Evolutionary conservation across 2,797 vertebrate species (phyloP), one percentile per base, ranked within the genome.

Genomic region (Cyclopterus lumpus): DNA sequence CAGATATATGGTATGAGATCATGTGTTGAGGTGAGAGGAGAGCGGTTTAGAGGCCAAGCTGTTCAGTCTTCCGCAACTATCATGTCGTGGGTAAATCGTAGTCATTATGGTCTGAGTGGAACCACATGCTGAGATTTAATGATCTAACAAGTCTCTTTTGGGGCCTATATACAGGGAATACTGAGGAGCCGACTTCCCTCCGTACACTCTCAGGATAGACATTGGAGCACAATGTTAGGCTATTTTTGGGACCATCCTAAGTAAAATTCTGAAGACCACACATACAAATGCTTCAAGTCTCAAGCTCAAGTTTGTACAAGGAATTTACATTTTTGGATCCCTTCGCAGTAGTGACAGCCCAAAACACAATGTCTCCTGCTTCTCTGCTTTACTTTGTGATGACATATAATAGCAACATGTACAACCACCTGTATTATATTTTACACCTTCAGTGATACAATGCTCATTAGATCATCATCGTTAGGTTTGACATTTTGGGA

Each of bases 71-170:
- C 79, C 20, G 53, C 79, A 83, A 63, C 82, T 85, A 88, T 92
- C 84, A 87, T 88, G 85, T 91, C 49, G 80, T 83, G 83, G 86
- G 90, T 86, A 93, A 93, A 92, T 92, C 84, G 5, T 73, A 28
- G 70, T 87, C 79, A 92, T 94, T 92, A 93, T 44, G 18, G 79
- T 63, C 68, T 90, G 87, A 95, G 86, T 92, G 89, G 88, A 95
- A 94, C 86, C 94, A 94, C 86, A 94, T 95, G 93, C 82, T 81
- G 66, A 75, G 53, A 53, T 72, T 77, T 83, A 82, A 51, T 51
- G 48, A 53, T 26, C 9, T 26, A 53, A 53, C 15, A 20, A 57
- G 64, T 67, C 34, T 79, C 64, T 76, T 80, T 62, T 71, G 36
- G 62, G 67, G 80, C 49, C 53, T 73, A 57, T 67, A 60, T 26